Base-by-base conservation (phyloP, 2,113 vertebrate genomes). In the Cyphomyrus plagiostoma region DNA sequence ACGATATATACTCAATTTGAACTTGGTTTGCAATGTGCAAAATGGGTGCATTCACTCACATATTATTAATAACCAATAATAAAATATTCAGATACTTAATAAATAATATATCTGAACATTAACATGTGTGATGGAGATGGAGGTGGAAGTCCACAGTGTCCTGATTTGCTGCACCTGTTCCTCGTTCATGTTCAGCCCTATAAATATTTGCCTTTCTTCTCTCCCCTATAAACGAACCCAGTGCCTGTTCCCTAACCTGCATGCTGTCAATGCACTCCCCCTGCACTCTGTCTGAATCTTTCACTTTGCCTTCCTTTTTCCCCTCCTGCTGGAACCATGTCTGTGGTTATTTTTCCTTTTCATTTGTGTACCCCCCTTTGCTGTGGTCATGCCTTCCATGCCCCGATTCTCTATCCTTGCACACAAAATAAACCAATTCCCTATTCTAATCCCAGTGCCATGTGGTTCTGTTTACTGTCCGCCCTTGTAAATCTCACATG, bases 21-120 rank as follows among this genome's bases (percentile, higher is more conserved):
- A 70, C n/a, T 66, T 26, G 7, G 9, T 39, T 13, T 77, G 30
- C 30, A 77, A 39, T 80, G 35, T 80, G 74, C 30, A 7, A 80
- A 80, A 80, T 42, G 17, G 35, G 17, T 39, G 35, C 74, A 80
- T 80, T 80, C 74, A 8, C 35, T 42, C 35, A 42, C 74, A 80
- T n/a, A 80, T 80, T 80, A 80, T 80, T 80, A 80, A 80, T 80
- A 80, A 80, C 74, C 10, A 26, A 70, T 70, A 62, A 74, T 74
- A 39, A 80, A 80, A 80, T 80, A 80, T 80, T 80, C 35, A 80
- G 74, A 19, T 80, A 42, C 74, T 17, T 19, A 42, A 39, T 80
- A 17, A 80, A 39, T 80, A 35, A 80, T 70, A 80, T 2, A 80
- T 80, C 35, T 80, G 4, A 39, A 42, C 39, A 80, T 39, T 80